These are phyloP conservation scores for Scytalopus superciliaris DNA, from an alignment of 2,113 vertebrate species.

Conservation along the genomic window DNA sequence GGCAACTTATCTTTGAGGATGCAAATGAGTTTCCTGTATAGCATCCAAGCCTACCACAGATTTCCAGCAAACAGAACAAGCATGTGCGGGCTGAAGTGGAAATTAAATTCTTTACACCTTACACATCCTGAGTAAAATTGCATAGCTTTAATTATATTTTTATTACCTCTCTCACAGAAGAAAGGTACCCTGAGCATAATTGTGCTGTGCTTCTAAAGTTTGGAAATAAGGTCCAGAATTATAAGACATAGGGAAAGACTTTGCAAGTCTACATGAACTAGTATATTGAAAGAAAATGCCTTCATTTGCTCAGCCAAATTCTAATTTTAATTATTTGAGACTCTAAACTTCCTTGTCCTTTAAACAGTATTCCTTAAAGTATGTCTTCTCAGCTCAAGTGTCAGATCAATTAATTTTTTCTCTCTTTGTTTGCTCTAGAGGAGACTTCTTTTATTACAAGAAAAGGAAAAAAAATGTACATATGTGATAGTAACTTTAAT, in stretches of 20 bases:
- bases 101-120: not conserved
- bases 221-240: not conserved
- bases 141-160: not conserved
- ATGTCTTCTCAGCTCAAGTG: slow-evolving; percentile 65
- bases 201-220: not conserved
- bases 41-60: not conserved
- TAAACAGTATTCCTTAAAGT: slow-evolving; percentile 53
- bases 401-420: slow-evolving; percentile 72
- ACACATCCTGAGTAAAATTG: not conserved
- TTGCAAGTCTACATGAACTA: not conserved
- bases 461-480: slow-evolving; percentile 18
- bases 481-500: slow-evolving; percentile 64
- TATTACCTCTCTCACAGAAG: not conserved
- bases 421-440: slow-evolving; percentile 70
- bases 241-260: not conserved
- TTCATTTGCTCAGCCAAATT: slow-evolving; percentile 21
- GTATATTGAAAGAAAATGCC: not conserved
- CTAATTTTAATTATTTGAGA: slow-evolving; percentile 52
- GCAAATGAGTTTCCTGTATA: not conserved
- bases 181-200: not conserved
- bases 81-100: not conserved
- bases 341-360: slow-evolving; percentile 42
- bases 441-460: slow-evolving; percentile 69
- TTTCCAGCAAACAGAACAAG: not conserved
- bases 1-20: not conserved